Conservation (phyloP, 2,113 vertebrate species). For the Heterotis niloticus region DNA sequence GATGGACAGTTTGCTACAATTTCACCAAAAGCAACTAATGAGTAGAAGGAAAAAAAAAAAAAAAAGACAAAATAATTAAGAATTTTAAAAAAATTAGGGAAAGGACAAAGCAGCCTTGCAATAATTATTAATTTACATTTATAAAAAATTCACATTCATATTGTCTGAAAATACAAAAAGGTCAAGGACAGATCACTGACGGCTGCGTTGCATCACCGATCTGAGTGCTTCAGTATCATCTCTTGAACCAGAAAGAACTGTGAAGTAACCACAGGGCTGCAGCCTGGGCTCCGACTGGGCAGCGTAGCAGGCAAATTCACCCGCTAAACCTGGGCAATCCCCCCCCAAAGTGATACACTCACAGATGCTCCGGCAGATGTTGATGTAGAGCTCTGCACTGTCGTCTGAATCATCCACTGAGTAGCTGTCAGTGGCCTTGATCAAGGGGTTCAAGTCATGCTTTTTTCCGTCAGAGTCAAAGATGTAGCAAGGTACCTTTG, state of each 20-base stretch:
- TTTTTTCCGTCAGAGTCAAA: slow-evolving; percentile 78
- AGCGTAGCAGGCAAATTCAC: background rate
- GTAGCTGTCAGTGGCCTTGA: slow-evolving; percentile 74
- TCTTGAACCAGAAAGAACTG: background rate
- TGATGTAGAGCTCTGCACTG: slow-evolving; percentile 78
- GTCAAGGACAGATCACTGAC: too few relatives aligned
- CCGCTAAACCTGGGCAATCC: too few relatives aligned
- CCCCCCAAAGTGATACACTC: too few relatives aligned
- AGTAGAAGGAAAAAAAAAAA: background rate
- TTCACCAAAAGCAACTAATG: too few relatives aligned
- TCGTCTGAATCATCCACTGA: slow-evolving; percentile 86
- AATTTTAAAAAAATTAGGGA: too few relatives aligned
- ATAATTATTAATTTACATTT: too few relatives aligned
- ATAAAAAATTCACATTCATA: too few relatives aligned
- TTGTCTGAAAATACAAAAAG: too few relatives aligned
- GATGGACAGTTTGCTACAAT: too few relatives aligned
- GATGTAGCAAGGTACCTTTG: slow-evolving; percentile 84
- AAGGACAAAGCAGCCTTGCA: too few relatives aligned
- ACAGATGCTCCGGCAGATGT: slow-evolving; percentile 88
- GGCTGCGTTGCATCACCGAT: too few relatives aligned
- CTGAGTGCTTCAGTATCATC: background rate
- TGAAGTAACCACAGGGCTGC: background rate
- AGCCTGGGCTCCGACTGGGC: background rate
- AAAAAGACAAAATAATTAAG: too few relatives aligned
- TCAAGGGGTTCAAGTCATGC: slow-evolving; percentile 86